Evolutionary conservation across 2,113 vertebrate species (phyloP), one percentile per base, ranked within the genome.

Genomic region (Dunckerocampus dactyliophorus): DNA sequence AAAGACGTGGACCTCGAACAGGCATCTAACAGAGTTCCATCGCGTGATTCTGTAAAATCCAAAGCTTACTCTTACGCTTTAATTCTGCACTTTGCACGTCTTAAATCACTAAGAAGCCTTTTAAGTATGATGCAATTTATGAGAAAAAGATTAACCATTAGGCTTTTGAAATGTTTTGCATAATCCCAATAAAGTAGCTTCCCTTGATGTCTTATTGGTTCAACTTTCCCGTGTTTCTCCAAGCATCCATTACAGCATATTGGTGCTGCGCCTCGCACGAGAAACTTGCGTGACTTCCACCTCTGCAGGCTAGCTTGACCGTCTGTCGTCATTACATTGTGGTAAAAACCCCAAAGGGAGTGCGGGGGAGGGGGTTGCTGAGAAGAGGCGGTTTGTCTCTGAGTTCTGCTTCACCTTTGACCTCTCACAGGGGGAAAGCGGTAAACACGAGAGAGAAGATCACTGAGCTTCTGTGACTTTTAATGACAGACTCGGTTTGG

Each of bases 391-490:
- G 68, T 85, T 84, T 80, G 70, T 80, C 86, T 87, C 90, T 89
- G 88, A 90, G 90, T 77, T 39, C 84, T 6, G 61, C 12, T 8
- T 85, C 88, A 92, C 89, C 91, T 86, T 20, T 71, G 59, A 91
- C 88, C 82, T 79, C 54, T 79, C 79, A 85, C 85, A 82, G 87
- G 74, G 68, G 70, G 82, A 72, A 78, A 82, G 83, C 88, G 75
- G 82, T 83, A 89, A 90, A 91, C 89, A 91, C 81, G 37, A 67
- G 90, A 81, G 37, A 71, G 88, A 76, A 83, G 86, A 85, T 89
- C 85, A 86, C 88, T 81, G 91, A 89, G 91, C 92, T 90, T 88
- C 88, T 91, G 88, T 91, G 91, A 92, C 86, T 85, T 92, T 90
- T 91, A 90, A 93, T 92, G 92, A 91, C 88, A 85, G 86, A 82